These are phyloP conservation scores for Drosophila rufa DNA, from an alignment of 1,140 invertebrate genomes.

Conservation along the genomic window DNA sequence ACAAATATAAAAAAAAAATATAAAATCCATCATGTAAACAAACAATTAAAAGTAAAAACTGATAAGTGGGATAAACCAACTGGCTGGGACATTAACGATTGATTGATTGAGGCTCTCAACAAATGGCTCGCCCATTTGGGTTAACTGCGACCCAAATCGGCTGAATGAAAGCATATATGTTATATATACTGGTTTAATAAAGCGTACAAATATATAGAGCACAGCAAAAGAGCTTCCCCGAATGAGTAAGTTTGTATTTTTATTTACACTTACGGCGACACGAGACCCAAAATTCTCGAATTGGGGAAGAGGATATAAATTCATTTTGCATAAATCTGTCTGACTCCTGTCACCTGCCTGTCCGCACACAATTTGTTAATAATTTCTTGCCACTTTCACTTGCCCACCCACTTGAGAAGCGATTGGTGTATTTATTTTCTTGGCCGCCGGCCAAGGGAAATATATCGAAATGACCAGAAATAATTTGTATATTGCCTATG, in stretches of 20 bases:
- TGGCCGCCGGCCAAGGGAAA: slow-evolving; percentile 31
- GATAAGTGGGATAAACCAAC: slow-evolving; percentile 41
- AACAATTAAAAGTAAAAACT: slow-evolving; percentile 36
- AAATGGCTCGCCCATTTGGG: slow-evolving; percentile 25
- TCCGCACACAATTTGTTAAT: slow-evolving; percentile 66
- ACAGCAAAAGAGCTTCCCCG: slow-evolving; percentile 21
- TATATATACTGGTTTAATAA: neutral
- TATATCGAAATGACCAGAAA: slow-evolving; percentile 17
- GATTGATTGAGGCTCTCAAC: slow-evolving; percentile 34
- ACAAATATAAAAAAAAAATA: slow-evolving; percentile 12
- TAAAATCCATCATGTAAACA: slow-evolving; percentile 17
- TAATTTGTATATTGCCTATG: slow-evolving; percentile 34
- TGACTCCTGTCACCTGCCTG: slow-evolving; percentile 63
- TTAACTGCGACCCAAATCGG: slow-evolving; percentile 38
- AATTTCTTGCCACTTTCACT: slow-evolving; percentile 32
- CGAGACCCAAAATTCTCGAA: slow-evolving; percentile 19
- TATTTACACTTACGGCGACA: slow-evolving; percentile 27
- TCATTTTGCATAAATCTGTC: slow-evolving; percentile 60
- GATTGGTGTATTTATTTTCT: slow-evolving; percentile 13
- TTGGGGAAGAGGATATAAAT: slow-evolving; percentile 26
- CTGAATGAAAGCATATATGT: neutral
- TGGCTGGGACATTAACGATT: slow-evolving; percentile 48
- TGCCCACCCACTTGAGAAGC: slow-evolving; percentile 31
- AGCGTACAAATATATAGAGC: neutral
- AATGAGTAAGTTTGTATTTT: slow-evolving; percentile 22